Evolutionary conservation across 2,113 vertebrate genomes (phyloP).

Genomic region (Aphyosemion australe): DNA sequence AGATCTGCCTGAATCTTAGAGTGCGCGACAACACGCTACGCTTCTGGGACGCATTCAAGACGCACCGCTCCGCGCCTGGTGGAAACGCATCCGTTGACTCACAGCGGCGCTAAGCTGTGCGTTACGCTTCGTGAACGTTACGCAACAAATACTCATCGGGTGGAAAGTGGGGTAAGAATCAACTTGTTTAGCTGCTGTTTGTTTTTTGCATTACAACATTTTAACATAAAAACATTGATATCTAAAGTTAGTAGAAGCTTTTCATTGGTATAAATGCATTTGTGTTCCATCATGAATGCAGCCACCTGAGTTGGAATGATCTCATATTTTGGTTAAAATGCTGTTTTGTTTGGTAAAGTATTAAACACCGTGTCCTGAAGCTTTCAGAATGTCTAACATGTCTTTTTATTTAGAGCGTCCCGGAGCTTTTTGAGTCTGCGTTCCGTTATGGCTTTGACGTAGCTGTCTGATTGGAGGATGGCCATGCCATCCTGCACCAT

Average conservation of each 20-base stretch:
- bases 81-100: no score
- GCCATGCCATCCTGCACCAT: constrained; percentile 94
- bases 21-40: no score
- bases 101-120: no score
- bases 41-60: no score
- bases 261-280: constrained; percentile 9
- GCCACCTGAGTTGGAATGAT: constrained; percentile 13
- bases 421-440: constrained; percentile 88
- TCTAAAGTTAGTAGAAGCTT: constrained; percentile 13
- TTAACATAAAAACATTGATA: constrained; percentile 1
- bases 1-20: no score
- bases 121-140: no score
- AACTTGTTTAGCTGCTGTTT: constrained; percentile 7
- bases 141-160: no score
- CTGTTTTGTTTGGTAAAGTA: constrained; percentile 15
- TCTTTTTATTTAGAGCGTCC: constrained; percentile 86
- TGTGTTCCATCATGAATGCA: constrained; percentile 43
- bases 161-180: no score
- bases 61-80: no score
- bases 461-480: constrained; percentile 89
- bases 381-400: constrained; percentile 82
- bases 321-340: constrained; percentile 18
- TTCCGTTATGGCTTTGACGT: constrained; percentile 85
- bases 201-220: constrained; percentile 8
- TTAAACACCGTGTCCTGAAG: no score